These are phyloP conservation scores for Exephanes ischioxanthus DNA, from an alignment of 2,888 invertebrate species.

Conservation along the genomic window DNA sequence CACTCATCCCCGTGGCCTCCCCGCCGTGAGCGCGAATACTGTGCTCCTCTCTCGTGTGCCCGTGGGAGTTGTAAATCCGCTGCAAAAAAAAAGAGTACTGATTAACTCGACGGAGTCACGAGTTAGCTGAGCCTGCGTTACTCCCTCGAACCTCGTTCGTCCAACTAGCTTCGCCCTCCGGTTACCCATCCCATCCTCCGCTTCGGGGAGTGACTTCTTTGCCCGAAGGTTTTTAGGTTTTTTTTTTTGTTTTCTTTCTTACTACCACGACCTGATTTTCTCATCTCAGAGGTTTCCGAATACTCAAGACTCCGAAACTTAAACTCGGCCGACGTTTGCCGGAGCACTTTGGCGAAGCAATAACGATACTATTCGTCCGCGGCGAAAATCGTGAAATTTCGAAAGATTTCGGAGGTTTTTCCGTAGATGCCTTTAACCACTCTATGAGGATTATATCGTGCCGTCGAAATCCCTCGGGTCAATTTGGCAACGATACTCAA, in stretches of 20 bases:
- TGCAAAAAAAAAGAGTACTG: conserved; percentile 76
- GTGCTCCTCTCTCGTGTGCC: conserved; percentile 42
- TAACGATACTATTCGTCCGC: background rate
- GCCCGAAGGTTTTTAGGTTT: conserved; percentile 51
- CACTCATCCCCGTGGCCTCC: conserved; percentile 32
- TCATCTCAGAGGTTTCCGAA: conserved; percentile 23
- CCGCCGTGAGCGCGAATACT: conserved; percentile 15
- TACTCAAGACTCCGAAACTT: conserved; percentile 40
- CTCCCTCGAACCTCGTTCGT: conserved; percentile 58
- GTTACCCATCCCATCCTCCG: conserved; percentile 21
- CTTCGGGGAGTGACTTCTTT: conserved; percentile 66
- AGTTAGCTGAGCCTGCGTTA: conserved; percentile 68
- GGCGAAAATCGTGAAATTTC: background rate
- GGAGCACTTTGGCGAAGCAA: background rate
- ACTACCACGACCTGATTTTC: conserved; percentile 19
- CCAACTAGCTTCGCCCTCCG: conserved; percentile 38
- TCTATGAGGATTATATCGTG: conserved; percentile 12
- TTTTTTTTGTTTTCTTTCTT: conserved; percentile 21
- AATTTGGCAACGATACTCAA: conserved; percentile 44
- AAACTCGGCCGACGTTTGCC: conserved; percentile 19
- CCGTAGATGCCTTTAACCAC: background rate
- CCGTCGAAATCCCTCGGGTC: conserved; percentile 25
- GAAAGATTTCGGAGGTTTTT: conserved; percentile 2
- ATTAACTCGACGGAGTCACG: conserved; percentile 78
- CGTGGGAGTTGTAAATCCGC: conserved; percentile 65